Evolutionary conservation across 2,888 invertebrate genomes (phyloP).

Genomic region (Chaetoderma sp.): DNA sequence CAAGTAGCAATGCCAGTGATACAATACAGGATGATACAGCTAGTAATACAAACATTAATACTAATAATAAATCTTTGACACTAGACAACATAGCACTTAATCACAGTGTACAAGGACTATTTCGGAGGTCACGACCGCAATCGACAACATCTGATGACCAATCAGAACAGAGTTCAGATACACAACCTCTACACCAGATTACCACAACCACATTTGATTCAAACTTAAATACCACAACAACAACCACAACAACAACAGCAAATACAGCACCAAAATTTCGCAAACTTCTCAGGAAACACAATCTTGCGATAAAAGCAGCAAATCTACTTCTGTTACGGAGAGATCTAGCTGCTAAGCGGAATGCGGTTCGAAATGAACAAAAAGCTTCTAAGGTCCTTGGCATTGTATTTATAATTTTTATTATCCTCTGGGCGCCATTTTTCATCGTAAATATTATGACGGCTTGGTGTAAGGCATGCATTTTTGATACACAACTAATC

Average conservation of each 20-base stretch:
- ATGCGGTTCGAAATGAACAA: conserved; percentile 84
- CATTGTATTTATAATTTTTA: conserved; percentile 67
- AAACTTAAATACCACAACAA: too few relatives aligned
- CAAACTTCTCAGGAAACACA: conserved; percentile 58
- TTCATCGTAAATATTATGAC: conserved; percentile 64
- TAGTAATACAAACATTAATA: too few relatives aligned
- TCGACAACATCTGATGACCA: too few relatives aligned
- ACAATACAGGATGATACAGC: too few relatives aligned
- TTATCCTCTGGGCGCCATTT: conserved; percentile 69
- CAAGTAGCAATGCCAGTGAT: too few relatives aligned
- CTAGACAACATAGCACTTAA: too few relatives aligned
- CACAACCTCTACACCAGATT: neutral
- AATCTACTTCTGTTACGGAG: conserved; percentile 55
- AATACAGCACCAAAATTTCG: conserved; percentile 42
- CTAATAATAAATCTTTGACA: too few relatives aligned
- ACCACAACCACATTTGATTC: too few relatives aligned
- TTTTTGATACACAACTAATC: conserved; percentile 73
- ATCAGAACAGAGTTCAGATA: conserved; percentile 4
- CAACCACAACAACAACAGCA: too few relatives aligned
- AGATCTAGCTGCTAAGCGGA: conserved; percentile 40
- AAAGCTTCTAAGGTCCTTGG: conserved; percentile 88
- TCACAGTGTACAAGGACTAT: too few relatives aligned
- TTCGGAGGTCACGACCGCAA: too few relatives aligned
- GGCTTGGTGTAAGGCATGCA: conserved; percentile 79
- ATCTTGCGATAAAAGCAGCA: conserved; percentile 60